Base-by-base conservation (phyloP, 1,140 invertebrate genomes). In the Paramacrobiotus metropolitanus region DNA sequence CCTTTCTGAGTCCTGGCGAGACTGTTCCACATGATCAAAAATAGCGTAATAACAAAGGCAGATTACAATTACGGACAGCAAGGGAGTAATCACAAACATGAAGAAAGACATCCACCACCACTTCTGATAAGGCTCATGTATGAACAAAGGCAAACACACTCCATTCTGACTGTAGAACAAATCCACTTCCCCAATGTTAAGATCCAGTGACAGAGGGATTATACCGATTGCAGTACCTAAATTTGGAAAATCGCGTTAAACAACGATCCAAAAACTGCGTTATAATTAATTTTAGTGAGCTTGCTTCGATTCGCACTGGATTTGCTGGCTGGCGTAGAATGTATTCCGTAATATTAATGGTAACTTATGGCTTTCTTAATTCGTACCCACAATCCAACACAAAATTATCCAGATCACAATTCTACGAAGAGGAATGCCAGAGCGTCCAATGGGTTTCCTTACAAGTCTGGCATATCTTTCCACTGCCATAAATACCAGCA, bases 101-200 rank as follows among this genome's bases (percentile, higher is more conserved):
- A 84, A 81, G 0, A 81, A 77, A 0, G 82, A 84, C 68, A 84
- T 85, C 66, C 84, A 74, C 83, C 83, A 85, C 4, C 83, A 83
- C 44, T 79, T 67, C 1, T 2, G 24, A 69, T 74, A 83, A 1
- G 81, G 80, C 65, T 84, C 80, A 63, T 81, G 78, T 60, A 85
- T 81, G 68, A 84, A 82, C 2, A 85, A 67, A 0, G 83, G 82
- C 66, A 85, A 82, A 63, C 83, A 85, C 67, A 83, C 78, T 29
- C 81, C 81, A 62, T 80, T 81, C 3, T 77, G 76, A 2, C 83
- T 82, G 68, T 84, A 85, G 69, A 83, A 85, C 34, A 40, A 9
- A 9, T 40, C 9, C 34, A 40, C 34, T 9, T n/a, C 34, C 9
- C n/a, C 34, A 9, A n/a, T 40, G 34, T 40, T n/a, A 9, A 40